These are phyloP conservation scores for Tinea trinotella DNA, from an alignment of 2,888 invertebrate species.

Conservation along the genomic window DNA sequence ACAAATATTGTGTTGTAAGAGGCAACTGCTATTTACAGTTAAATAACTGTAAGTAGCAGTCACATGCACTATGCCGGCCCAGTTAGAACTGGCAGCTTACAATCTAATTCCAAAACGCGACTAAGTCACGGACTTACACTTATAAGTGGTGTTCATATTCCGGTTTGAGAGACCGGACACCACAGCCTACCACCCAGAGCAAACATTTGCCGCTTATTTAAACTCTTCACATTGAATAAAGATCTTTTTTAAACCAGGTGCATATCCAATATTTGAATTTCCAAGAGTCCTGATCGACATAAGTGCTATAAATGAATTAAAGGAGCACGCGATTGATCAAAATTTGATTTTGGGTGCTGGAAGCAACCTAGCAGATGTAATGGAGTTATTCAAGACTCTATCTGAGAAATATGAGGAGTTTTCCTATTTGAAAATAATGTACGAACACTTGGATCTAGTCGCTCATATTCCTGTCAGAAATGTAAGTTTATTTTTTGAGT, in stretches of 20 bases:
- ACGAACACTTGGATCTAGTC: slow-evolving; percentile 77
- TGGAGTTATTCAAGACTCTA: slow-evolving; percentile 56
- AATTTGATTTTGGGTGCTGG: slow-evolving; percentile 74
- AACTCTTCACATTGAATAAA: neutral
- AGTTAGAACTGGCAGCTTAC: too few relatives aligned
- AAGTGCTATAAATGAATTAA: slow-evolving; percentile 70
- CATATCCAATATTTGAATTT: slow-evolving; percentile 46
- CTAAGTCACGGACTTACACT: too few relatives aligned
- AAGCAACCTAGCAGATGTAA: slow-evolving; percentile 67
- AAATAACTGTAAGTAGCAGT: too few relatives aligned
- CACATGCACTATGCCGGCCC: too few relatives aligned
- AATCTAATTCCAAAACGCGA: too few relatives aligned
- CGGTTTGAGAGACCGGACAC: neutral
- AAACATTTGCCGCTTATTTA: too few relatives aligned
- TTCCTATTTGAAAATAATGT: slow-evolving; percentile 71
- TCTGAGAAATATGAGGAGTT: slow-evolving; percentile 54
- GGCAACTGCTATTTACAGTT: too few relatives aligned
- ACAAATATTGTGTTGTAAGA: too few relatives aligned
- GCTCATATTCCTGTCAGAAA: slow-evolving; percentile 84
- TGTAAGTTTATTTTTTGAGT: too few relatives aligned
- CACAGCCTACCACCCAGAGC: too few relatives aligned
- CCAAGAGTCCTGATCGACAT: slow-evolving; percentile 76
- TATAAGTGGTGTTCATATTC: too few relatives aligned
- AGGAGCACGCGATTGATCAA: slow-evolving; percentile 44
- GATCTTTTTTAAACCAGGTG: slow-evolving; percentile 36